A percentile compares a stretch with the other conserved stretches of the same genome.
Conservation (phyloP, 2,797 vertebrate species). For the Lagodon rhomboides region DNA sequence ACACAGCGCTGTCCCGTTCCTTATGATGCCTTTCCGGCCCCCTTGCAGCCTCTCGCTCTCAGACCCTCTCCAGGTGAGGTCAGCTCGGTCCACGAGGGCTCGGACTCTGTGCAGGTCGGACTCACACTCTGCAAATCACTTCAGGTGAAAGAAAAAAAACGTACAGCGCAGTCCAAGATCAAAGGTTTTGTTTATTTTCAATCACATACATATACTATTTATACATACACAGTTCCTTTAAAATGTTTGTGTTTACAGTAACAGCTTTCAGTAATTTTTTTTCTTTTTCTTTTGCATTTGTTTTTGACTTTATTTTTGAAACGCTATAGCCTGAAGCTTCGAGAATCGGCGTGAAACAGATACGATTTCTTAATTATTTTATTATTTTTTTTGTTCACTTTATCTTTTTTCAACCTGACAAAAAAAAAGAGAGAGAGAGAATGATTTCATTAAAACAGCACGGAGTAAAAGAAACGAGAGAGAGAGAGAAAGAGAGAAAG, state of each 20-base stretch:
- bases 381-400: too few relatives aligned
- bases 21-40: too few relatives aligned
- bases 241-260: constrained; percentile 88
- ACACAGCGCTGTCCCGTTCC: too few relatives aligned
- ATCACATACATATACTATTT: constrained; percentile 89
- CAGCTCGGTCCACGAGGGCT: too few relatives aligned
- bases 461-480: constrained; percentile 78
- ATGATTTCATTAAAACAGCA: constrained; percentile 80
- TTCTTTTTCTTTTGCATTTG: constrained; percentile 77
- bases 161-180: constrained; percentile 78
- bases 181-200: constrained; percentile 91
- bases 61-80: too few relatives aligned
- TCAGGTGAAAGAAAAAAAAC: constrained; percentile 43
- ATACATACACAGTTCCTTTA: constrained; percentile 90
- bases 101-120: too few relatives aligned
- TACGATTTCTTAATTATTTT: constrained; percentile 58
- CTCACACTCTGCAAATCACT: not conserved
- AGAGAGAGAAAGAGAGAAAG: constrained; percentile 52
- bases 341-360: constrained; percentile 81
- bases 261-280: constrained; percentile 81
- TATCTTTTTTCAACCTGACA: constrained; percentile 73
- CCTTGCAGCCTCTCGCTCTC: too few relatives aligned
- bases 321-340: constrained; percentile 81
- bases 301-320: constrained; percentile 83
- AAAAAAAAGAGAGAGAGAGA: constrained; percentile 58